Conservation (phyloP, 2,113 vertebrate genomes). For the Paradisaea rubra region DNA sequence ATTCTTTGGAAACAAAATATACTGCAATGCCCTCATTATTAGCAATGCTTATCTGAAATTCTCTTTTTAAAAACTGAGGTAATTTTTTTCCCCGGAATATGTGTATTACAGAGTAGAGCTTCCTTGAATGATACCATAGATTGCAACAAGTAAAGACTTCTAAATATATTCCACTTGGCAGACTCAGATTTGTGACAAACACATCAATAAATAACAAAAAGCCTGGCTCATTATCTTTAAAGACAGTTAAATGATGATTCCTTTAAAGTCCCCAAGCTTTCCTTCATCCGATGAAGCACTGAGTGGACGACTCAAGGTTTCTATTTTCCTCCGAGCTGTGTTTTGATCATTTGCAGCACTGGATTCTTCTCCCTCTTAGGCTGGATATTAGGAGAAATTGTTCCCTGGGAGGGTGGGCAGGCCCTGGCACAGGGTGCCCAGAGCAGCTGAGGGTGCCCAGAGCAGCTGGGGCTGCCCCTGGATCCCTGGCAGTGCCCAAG, state of each 20-base stretch:
- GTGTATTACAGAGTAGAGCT: not conserved
- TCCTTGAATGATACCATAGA: not conserved
- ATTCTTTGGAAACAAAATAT: not conserved
- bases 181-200: not conserved
- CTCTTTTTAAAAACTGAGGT: not conserved
- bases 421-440: not conserved
- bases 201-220: not conserved
- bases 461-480: not conserved
- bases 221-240: not conserved
- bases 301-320: not conserved
- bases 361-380: not conserved
- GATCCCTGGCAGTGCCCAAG: not conserved
- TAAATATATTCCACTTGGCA: not conserved
- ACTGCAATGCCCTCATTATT: not conserved
- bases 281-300: not conserved
- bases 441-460: not conserved
- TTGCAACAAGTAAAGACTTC: not conserved
- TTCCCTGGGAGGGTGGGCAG: not conserved
- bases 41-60: not conserved
- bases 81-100: not conserved
- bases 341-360: not conserved
- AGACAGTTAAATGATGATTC: not conserved
- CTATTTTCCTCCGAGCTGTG: not conserved
- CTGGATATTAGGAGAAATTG: not conserved
- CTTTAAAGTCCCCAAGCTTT: not conserved